Percentiles rank a stretch among this genome's conserved stretches.
Evolutionary conservation across 2,113 vertebrate species (phyloP).

Genomic region (Pseudopodoces humilis): DNA sequence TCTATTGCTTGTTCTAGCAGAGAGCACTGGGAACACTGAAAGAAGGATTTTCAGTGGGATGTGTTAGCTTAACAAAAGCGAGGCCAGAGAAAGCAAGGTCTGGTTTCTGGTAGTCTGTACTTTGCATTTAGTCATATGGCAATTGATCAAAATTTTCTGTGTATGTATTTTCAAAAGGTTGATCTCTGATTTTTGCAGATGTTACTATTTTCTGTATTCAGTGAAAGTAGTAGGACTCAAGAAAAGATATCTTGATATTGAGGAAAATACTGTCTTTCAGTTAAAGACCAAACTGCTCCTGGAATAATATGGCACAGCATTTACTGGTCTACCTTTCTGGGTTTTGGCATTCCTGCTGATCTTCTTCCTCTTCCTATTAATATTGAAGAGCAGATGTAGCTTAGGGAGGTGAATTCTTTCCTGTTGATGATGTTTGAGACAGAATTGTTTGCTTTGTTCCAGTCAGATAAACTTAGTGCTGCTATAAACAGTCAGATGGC

Average conservation of each 20-base stretch:
- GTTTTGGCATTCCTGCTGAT: not conserved
- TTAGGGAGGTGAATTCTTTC: slow-evolving; percentile 71
- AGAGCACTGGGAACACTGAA: not conserved
- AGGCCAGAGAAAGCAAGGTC: not conserved
- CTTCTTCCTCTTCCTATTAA: not conserved
- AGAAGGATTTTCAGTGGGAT: not conserved
- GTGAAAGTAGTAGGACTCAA: not conserved
- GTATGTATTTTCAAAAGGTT: not conserved
- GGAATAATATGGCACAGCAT: not conserved
- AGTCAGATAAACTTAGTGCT: not conserved
- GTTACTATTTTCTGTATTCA: not conserved
- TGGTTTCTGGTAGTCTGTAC: not conserved
- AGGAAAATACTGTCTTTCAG: not conserved
- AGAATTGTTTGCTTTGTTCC: slow-evolving; percentile 49
- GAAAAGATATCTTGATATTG: not conserved
- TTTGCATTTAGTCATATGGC: not conserved
- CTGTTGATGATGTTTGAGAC: not conserved
- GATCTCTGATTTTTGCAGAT: not conserved
- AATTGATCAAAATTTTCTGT: not conserved
- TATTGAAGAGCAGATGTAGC: not conserved
- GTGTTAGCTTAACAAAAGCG: not conserved
- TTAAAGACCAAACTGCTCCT: not conserved
- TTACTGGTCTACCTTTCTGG: not conserved
- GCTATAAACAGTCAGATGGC: slow-evolving; percentile 35
- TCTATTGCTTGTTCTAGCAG: not conserved